A percentile compares a stretch with the other conserved stretches of the same genome.
These are phyloP conservation scores for Drosophila tsacasi DNA, from an alignment of 1,140 invertebrate genomes.

Conservation along the genomic window DNA sequence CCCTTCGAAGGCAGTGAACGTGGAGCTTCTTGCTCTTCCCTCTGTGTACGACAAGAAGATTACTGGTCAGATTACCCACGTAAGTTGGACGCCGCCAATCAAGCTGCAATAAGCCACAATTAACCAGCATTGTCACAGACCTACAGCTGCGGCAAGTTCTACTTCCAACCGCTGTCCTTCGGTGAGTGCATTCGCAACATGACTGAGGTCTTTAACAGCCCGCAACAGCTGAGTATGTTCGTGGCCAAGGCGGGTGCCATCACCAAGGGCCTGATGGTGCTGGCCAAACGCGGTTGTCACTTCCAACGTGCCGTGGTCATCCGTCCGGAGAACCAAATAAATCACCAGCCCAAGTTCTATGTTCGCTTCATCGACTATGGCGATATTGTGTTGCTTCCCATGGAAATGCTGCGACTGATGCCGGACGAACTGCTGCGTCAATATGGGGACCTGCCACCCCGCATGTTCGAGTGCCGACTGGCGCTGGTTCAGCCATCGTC, in stretches of 20 bases:
- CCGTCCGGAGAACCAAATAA: slow-evolving; percentile 52
- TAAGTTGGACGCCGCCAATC: slow-evolving; percentile 26
- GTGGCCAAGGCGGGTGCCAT: slow-evolving; percentile 44
- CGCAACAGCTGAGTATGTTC: slow-evolving; percentile 23
- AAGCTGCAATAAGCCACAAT: not conserved
- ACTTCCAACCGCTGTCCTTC: slow-evolving; percentile 63
- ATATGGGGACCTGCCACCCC: slow-evolving; percentile 83
- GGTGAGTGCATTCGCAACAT: slow-evolving; percentile 52
- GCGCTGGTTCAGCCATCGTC: slow-evolving; percentile 89
- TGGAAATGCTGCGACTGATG: slow-evolving; percentile 61
- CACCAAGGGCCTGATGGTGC: slow-evolving; percentile 73
- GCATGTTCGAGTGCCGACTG: slow-evolving; percentile 91
- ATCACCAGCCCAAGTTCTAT: slow-evolving; percentile 68
- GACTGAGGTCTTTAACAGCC: slow-evolving; percentile 60
- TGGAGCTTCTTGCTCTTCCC: slow-evolving; percentile 72
- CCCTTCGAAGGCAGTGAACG: slow-evolving; percentile 46
- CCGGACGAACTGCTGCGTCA: slow-evolving; percentile 41
- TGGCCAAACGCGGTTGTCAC: slow-evolving; percentile 76
- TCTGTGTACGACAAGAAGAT: slow-evolving; percentile 67
- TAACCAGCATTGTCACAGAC: slow-evolving; percentile 41
- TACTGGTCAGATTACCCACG: slow-evolving; percentile 67
- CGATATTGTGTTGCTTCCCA: slow-evolving; percentile 85
- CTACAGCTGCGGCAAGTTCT: slow-evolving; percentile 76
- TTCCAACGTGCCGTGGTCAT: slow-evolving; percentile 63
- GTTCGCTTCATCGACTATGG: slow-evolving; percentile 94